Base-by-base conservation (phyloP, 2,888 invertebrate species). In the Nezara viridula region DNA sequence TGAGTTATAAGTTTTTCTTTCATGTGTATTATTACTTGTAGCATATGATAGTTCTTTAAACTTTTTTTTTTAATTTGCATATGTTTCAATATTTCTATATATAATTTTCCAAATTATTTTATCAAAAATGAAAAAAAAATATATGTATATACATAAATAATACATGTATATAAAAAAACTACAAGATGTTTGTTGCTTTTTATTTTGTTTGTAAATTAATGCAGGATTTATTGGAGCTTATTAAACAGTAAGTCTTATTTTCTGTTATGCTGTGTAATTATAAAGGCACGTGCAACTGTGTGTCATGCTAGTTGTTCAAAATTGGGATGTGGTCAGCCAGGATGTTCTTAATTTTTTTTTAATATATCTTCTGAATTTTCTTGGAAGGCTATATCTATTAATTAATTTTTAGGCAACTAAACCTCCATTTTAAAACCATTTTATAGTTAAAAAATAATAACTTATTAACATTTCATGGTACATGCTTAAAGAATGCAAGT, bases 221-320 rank as follows among this genome's bases (percentile, higher is more conserved):
- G 40, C 81, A 81, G 32, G 81, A 81, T 44, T n/a, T 81, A 44
- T n/a, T 81, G 44, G 24, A 44, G 81, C 44, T 44, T n/a, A 81
- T 81, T 47, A 81, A 81, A 44, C 81, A 81, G 81, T 81, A 47
- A 81, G 81, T 81, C 14, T 19, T 81, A 73, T 73, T 73, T 32
- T 73, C 19, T 37, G 21, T 19, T 37, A 21, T 19, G 19, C 16
- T 73, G 66, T 32, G 9, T 73, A 73, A 73, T 73, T 73, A 37
- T 37, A 21, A 73, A 73, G 66, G 32, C 66, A 73, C n/a, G 3
- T n/a, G n/a, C n/a, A n/a, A n/a, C n/a, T n/a, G n/a, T n/a, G n/a
- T n/a, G n/a, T n/a, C n/a, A n/a, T n/a, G n/a, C n/a, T n/a, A n/a
- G 44, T 5, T 5, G 44, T 44, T 44, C 44, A 44, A 10, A 44